Percentiles rank a stretch among this genome's conserved stretches.
Evolutionary conservation across 53 echinoderm and acorn worm species (phyloP).

Genomic region (Holothuria scabra): DNA sequence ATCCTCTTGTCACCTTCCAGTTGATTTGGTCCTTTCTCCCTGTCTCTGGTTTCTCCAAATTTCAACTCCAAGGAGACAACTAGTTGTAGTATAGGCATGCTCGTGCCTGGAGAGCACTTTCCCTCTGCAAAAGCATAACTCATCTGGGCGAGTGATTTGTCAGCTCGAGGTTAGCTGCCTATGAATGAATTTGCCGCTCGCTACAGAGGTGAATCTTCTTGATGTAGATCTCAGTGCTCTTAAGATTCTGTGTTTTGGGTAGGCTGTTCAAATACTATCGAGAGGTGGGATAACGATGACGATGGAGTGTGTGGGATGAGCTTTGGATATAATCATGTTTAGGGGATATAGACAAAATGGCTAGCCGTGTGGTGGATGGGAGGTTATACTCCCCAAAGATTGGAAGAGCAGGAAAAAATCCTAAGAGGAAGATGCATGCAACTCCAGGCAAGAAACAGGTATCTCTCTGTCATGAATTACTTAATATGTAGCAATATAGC

Average conservation of each 20-base stretch:
- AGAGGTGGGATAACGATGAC: conserved; percentile 7
- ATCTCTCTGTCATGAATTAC: too few relatives aligned
- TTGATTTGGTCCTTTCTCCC: conserved; percentile 11
- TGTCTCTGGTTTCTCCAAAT: background rate
- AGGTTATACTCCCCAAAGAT: conserved; percentile 46
- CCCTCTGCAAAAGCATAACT: conserved; percentile 44
- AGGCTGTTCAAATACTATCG: conserved; percentile 22
- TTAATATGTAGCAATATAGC: too few relatives aligned
- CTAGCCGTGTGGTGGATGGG: conserved; percentile 48
- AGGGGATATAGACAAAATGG: conserved; percentile 10
- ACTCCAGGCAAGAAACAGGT: conserved; percentile 49
- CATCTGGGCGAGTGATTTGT: conserved; percentile 48
- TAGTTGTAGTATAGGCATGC: background rate
- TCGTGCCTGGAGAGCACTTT: background rate
- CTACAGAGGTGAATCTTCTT: conserved; percentile 33
- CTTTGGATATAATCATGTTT: conserved; percentile 38
- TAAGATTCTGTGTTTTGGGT: background rate
- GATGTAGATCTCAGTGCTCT: too few relatives aligned
- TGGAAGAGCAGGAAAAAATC: conserved; percentile 34
- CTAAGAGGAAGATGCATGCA: conserved; percentile 32
- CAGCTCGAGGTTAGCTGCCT: conserved; percentile 7
- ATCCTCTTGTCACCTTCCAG: conserved; percentile 24
- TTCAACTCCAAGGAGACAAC: conserved; percentile 18
- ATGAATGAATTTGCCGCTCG: conserved; percentile 23
- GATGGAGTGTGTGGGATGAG: too few relatives aligned